phyloP scores from a whole-genome alignment of 2,888 invertebrate species.

The Epistrophella euchroma region DNA sequence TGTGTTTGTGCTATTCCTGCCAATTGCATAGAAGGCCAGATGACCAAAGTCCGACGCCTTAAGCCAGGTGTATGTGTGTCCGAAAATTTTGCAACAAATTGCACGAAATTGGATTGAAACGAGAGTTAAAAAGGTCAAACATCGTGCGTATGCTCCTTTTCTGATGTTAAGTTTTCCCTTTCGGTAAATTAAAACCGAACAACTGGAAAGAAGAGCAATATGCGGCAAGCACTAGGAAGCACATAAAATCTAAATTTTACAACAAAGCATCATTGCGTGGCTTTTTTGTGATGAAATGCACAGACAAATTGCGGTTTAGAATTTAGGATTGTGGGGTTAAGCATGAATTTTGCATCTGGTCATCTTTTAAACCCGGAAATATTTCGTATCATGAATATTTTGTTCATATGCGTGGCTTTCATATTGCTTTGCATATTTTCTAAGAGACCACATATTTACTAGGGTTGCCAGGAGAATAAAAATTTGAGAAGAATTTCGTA shows the following conservation, averaged over 20 bases:
- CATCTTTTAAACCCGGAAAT: conserved; percentile 17
- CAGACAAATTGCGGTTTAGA: conserved; percentile 12
- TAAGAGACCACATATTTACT: background rate
- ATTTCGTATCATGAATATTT: conserved; percentile 8
- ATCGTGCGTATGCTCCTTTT: conserved; percentile 41
- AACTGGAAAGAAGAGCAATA: conserved; percentile 21
- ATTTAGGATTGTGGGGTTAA: background rate
- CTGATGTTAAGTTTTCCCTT: background rate
- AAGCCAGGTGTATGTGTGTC: background rate
- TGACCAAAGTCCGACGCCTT: background rate
- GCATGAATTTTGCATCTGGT: conserved; percentile 15
- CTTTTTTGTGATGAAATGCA: conserved; percentile 3
- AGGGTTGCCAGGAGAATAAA: background rate
- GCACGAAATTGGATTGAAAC: conserved; percentile 42
- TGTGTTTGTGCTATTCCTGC: background rate
- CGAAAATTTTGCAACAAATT: conserved; percentile 35
- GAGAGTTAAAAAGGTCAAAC: conserved; percentile 67
- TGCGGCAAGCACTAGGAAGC: background rate
- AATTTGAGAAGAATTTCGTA: too few species aligned
- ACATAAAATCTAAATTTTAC: background rate
- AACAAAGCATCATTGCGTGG: background rate
- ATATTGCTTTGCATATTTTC: conserved; percentile 1
- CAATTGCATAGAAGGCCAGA: conserved; percentile 43
- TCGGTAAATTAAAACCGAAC: conserved; percentile 27
- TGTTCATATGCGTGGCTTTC: background rate